Base-by-base conservation (phyloP, 2,797 vertebrate species). In the Gadopsis marmoratus region DNA sequence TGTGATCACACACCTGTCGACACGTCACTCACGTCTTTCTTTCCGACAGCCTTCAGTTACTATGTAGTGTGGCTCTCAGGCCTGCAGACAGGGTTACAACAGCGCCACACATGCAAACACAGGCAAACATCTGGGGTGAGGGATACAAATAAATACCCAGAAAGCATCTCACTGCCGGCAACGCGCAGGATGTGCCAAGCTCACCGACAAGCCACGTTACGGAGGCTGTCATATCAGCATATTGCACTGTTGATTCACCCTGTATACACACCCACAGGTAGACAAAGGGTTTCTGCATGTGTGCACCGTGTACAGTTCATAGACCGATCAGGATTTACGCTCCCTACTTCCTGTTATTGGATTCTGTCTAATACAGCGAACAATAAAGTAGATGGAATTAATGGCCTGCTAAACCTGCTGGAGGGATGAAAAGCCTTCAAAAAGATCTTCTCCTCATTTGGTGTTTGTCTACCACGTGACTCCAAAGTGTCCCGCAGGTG, bases 341-440 rank as follows among this genome's bases (percentile, higher is more conserved):
- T 39, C 21, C 6, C 29, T 60, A 67, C 73, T 71, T 39, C 58
- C 41, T 76, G 63, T 86, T 81, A 90, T 64, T 78, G 43, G 21
- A 81, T 89, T 87, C 29, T 53, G 71, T 75, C 43, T 60, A 58
- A 76, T 39, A 78, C 75, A 62, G 55, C 0, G 8, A 68, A 66
- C 47, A 74, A 74, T 79, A 61, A 29, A 71, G 59, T 13, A 64
- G 76, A 80, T 74, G 31, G 4, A 85, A 79, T 78, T 29, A 83
- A 70, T 74, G 67, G 16, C 43, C 64, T 17, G 48, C 47, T 86
- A 37, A 70, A 75, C 35, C 51, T 37, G 12, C 33, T 6, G 21
- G 33, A 21, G 19, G 11, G 23, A 56, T 33, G 54, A 56, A 33
- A 56, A 29, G 7, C 26, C 29, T 31, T 31, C 26, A 29, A 29